Evolutionary conservation across 2,888 invertebrate genomes (phyloP).

Genomic region (Cordilura impudica): DNA sequence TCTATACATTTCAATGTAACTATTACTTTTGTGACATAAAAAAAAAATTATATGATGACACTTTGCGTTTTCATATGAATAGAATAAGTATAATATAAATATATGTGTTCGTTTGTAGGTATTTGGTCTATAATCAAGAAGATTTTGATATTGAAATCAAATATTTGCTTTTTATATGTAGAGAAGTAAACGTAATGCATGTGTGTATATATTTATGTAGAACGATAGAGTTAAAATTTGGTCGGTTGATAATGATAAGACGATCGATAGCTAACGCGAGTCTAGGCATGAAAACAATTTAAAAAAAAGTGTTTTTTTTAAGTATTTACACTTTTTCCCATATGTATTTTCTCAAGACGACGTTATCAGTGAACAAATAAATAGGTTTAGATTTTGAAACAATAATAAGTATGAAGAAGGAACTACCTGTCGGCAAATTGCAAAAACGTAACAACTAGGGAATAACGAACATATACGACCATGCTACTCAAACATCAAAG

Average conservation of each 20-base stretch:
- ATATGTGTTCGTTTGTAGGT: too few species aligned
- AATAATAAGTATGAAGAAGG: conserved; percentile 7
- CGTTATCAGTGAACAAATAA: conserved; percentile 45
- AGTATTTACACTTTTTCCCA: conserved; percentile 18
- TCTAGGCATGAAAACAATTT: conserved; percentile 24
- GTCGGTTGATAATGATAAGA: conserved; percentile 40
- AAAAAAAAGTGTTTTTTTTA: background rate
- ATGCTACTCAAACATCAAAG: background rate
- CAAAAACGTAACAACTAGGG: conserved; percentile 7
- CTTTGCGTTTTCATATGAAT: background rate
- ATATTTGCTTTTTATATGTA: conserved; percentile 21
- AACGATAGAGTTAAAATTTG: conserved; percentile 28
- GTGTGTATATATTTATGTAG: too few species aligned
- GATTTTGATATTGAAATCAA: conserved; percentile 35
- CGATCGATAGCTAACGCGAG: conserved; percentile 18
- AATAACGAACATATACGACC: background rate
- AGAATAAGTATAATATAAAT: background rate
- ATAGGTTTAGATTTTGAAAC: conserved; percentile 10
- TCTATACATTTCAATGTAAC: background rate
- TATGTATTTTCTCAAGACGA: conserved; percentile 34
- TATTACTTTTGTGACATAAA: background rate
- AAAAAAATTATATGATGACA: background rate
- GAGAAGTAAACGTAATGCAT: conserved; percentile 28
- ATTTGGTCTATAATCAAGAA: conserved; percentile 6
- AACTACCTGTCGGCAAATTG: conserved; percentile 47